Evolutionary conservation across 2,113 vertebrate genomes (phyloP).

Genomic region (Scartelaos histophorus): DNA sequence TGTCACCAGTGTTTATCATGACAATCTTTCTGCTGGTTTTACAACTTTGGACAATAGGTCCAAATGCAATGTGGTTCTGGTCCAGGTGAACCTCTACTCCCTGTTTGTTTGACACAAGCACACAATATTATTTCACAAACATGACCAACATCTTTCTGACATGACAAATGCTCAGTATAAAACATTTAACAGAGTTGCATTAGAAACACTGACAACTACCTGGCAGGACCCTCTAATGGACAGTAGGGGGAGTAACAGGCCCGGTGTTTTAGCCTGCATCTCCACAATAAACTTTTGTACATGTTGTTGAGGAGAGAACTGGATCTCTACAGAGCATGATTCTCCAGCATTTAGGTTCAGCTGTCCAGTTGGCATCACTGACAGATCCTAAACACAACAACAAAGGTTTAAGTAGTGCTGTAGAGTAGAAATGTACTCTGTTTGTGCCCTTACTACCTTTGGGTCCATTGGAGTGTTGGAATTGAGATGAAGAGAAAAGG

Average conservation of each 20-base stretch:
- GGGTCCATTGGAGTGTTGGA: slow-evolving; percentile 69
- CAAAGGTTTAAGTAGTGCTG: not conserved
- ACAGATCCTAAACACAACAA: slow-evolving; percentile 62
- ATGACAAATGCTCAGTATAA: not conserved
- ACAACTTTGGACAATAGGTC: slow-evolving; percentile 78
- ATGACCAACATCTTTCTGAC: too few relatives aligned
- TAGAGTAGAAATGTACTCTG: not conserved
- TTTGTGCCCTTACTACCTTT: slow-evolving; percentile 69
- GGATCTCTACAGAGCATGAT: slow-evolving; percentile 76
- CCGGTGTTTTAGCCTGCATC: slow-evolving; percentile 77
- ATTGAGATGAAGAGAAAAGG: slow-evolving; percentile 69
- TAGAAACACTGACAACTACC: slow-evolving; percentile 21
- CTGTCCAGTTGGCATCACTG: slow-evolving; percentile 63
- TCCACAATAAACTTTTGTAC: slow-evolving; percentile 77
- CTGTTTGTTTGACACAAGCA: slow-evolving; percentile 37
- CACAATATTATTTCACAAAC: not conserved
- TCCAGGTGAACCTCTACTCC: slow-evolving; percentile 81
- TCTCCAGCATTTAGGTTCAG: slow-evolving; percentile 77
- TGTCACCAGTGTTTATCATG: slow-evolving; percentile 82
- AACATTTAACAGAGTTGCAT: not conserved
- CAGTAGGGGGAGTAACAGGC: slow-evolving; percentile 78
- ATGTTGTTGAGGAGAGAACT: slow-evolving; percentile 75
- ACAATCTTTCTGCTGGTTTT: slow-evolving; percentile 67
- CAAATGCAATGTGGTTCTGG: slow-evolving; percentile 83
- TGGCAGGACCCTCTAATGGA: slow-evolving; percentile 82